These are phyloP conservation scores for Bungarus multicinctus DNA, from an alignment of 2,113 vertebrate genomes.

Conservation along the genomic window DNA sequence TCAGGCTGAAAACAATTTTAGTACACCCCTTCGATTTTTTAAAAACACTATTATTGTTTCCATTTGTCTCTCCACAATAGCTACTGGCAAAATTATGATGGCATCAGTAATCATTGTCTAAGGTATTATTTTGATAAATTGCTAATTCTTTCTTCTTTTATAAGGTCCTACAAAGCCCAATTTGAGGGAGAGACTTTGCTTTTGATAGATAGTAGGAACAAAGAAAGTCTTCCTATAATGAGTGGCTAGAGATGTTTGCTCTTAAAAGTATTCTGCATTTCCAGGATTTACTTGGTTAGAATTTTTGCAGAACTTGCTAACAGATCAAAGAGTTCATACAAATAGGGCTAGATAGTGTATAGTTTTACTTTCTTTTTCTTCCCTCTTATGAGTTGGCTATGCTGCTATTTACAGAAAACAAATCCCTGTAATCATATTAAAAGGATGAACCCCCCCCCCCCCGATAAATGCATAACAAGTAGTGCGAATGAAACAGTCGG, in stretches of 20 bases:
- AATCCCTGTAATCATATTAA: background rate
- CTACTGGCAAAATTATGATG: background rate
- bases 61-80: background rate
- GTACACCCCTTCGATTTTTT: background rate
- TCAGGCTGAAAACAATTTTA: background rate
- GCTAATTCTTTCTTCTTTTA: background rate
- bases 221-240: background rate
- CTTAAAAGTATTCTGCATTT: background rate
- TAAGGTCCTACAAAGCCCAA: background rate
- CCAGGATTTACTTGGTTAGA: background rate
- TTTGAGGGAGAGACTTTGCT: background rate
- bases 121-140: background rate
- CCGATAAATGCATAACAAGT: background rate
- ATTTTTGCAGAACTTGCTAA: background rate
- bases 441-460: no score
- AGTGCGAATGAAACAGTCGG: rapidly evolving
- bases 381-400: background rate
- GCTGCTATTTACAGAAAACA: rapidly evolving
- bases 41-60: background rate
- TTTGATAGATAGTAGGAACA: background rate
- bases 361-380: background rate
- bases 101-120: background rate
- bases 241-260: background rate
- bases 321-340: background rate
- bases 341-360: background rate